phyloP scores from a whole-genome alignment of 1,140 invertebrate species.

The Pseudomyrmex cubaensis region DNA sequence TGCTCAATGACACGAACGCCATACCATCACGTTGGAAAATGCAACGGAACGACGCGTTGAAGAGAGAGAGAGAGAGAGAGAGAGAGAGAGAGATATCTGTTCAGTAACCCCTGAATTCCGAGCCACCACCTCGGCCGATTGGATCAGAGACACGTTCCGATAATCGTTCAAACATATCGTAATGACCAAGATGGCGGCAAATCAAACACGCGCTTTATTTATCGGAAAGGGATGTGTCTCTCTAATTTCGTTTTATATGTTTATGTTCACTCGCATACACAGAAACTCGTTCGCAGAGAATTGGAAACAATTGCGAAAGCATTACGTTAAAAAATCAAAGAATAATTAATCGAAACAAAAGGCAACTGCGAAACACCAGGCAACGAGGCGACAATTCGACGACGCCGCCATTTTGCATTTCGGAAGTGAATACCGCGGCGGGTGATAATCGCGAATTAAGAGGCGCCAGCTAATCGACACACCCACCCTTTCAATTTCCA shows the following conservation, averaged over 20 bases:
- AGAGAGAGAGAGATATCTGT: neutral
- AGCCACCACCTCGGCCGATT: neutral
- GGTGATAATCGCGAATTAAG: slow-evolving; percentile 55
- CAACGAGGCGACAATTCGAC: slow-evolving; percentile 22
- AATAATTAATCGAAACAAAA: neutral
- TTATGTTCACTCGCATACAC: too few species aligned
- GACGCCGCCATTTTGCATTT: slow-evolving; percentile 43
- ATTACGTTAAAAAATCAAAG: neutral
- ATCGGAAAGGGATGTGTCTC: neutral
- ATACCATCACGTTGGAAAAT: slow-evolving; percentile 72
- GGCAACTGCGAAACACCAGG: neutral
- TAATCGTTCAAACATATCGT: slow-evolving; percentile 29
- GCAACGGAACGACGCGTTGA: slow-evolving; percentile 41
- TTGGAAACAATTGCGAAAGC: neutral
- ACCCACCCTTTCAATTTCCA: slow-evolving; percentile 54
- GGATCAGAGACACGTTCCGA: slow-evolving; percentile 33
- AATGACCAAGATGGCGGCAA: slow-evolving; percentile 12
- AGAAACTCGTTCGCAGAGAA: too few species aligned
- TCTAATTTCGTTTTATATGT: neutral
- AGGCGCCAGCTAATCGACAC: slow-evolving; percentile 68
- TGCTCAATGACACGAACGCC: slow-evolving; percentile 23
- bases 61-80: neutral
- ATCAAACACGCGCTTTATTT: neutral
- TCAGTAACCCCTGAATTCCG: slow-evolving; percentile 50
- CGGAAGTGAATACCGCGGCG: slow-evolving; percentile 46